These are phyloP conservation scores for Lepidonotus clava DNA, from an alignment of 2,888 invertebrate genomes.

Conservation along the genomic window DNA sequence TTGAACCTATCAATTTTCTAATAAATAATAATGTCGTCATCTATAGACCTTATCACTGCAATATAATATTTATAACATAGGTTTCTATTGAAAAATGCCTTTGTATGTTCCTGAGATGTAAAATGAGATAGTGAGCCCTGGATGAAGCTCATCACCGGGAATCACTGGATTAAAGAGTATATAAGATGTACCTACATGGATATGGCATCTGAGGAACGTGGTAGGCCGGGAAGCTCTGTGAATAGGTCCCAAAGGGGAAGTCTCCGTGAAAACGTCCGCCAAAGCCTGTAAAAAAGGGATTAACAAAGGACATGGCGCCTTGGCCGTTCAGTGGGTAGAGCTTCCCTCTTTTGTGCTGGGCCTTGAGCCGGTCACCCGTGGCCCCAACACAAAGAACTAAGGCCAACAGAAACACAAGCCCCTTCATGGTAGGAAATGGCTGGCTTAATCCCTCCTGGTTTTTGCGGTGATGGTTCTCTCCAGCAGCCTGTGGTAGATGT, in stretches of 20 bases:
- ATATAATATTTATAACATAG: no score
- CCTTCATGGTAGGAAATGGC: not conserved
- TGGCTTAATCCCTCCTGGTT: no score
- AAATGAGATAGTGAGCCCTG: no score
- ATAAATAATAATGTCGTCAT: no score
- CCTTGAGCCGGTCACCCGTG: not conserved
- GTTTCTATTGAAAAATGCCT: no score
- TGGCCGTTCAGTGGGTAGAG: not conserved
- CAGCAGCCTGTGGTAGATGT: no score
- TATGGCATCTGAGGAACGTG: conserved; percentile 42
- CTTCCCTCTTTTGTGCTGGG: not conserved
- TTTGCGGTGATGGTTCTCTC: no score
- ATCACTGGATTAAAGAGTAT: no score
- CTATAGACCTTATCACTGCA: no score
- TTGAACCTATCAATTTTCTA: no score
- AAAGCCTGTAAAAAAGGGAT: conserved; percentile 30
- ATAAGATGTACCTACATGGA: not conserved
- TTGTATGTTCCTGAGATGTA: no score
- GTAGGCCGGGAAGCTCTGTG: not conserved
- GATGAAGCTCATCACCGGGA: no score
- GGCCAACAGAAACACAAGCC: not conserved
- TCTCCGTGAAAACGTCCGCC: conserved; percentile 11
- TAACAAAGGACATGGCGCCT: conserved; percentile 9
- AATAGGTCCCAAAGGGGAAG: not conserved
- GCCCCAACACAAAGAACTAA: not conserved